Conservation (phyloP, 2,113 vertebrate species). For the Bujurquina vittata region DNA sequence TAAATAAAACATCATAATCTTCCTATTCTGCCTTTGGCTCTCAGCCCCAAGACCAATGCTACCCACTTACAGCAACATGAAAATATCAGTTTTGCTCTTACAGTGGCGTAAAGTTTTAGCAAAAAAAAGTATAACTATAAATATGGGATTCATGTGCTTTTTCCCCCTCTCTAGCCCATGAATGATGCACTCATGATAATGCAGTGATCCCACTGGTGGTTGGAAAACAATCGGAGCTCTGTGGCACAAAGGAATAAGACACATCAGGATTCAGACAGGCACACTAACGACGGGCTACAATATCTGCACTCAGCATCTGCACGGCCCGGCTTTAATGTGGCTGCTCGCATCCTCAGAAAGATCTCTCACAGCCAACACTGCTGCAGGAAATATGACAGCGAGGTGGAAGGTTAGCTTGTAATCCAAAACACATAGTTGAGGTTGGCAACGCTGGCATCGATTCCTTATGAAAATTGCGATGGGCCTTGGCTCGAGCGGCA, state of each 20-base stretch:
- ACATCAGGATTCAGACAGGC: neutral
- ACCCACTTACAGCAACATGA: neutral
- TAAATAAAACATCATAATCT: neutral
- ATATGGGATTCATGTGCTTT: neutral
- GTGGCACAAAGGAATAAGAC: neutral
- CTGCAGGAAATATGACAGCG: constrained; percentile 18
- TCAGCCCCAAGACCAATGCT: neutral
- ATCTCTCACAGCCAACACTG: neutral
- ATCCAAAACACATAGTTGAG: constrained; percentile 55
- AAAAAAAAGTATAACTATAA: neutral
- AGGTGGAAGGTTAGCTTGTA: constrained; percentile 59
- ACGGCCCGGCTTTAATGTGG: neutral
- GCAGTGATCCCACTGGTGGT: neutral
- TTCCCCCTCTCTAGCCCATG: fast-evolving
- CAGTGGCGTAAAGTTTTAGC: neutral
- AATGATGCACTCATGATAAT: neutral
- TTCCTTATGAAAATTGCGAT: constrained; percentile 51
- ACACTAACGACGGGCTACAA: constrained; percentile 17
- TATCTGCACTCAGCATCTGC: constrained; percentile 7
- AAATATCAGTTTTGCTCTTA: neutral
- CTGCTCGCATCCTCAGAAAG: constrained; percentile 30
- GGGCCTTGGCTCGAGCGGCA: constrained; percentile 34
- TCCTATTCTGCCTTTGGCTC: constrained; percentile 2
- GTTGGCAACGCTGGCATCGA: constrained; percentile 24
- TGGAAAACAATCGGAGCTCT: neutral